Evolutionary conservation across 92 coral and sea anemone genomes (phyloP), one percentile per base, ranked within the genome.

Genomic region (Galaxea fascicularis): DNA sequence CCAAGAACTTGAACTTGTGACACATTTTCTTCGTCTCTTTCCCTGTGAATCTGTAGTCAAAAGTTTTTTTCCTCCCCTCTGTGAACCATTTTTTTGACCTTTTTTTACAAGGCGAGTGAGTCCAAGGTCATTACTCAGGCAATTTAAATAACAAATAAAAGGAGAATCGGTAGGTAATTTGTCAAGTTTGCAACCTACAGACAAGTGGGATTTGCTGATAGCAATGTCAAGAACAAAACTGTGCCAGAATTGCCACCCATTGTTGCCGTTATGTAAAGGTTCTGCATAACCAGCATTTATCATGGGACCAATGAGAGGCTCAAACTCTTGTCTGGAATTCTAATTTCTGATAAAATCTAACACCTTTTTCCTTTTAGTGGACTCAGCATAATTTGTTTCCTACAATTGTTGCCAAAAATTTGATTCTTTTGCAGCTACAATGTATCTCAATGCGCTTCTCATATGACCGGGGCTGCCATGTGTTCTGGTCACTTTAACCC

Each of bases 391-490:
- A 27, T 46, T 84, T 76, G 84, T 26, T 26, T 47, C 31, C 25
- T 49, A 13, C 52, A 83, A 56, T 62, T 86, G 69, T 26, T 86
- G 65, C 74, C 51, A 76, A 51, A 73, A 64, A 27, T 67, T 69
- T n/a, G 70, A 45, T 10, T 86, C 90, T 66, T 86, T 65, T 24
- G 67, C 66, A 17, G 93, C 93, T n/a, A n/a, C n/a, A n/a, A n/a
- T n/a, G n/a, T 35, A 90, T 78, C 79, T 65, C 58, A 54, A 90
- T 71, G 71, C 90, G 44, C 4, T 62, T 31, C 11, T 63, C 65
- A 76, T 84, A 85, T 13, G 78, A 65, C 92, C 89, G 79, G 73
- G 84, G 90, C 39, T 79, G 86, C 90, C 90, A 89, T 76, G 85
- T 77, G 29, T 74, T 84, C 58, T 79, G 62, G 24, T 65, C 56